phyloP scores from a whole-genome alignment of 2,888 invertebrate species.

The Meghimatium bilineatum region DNA sequence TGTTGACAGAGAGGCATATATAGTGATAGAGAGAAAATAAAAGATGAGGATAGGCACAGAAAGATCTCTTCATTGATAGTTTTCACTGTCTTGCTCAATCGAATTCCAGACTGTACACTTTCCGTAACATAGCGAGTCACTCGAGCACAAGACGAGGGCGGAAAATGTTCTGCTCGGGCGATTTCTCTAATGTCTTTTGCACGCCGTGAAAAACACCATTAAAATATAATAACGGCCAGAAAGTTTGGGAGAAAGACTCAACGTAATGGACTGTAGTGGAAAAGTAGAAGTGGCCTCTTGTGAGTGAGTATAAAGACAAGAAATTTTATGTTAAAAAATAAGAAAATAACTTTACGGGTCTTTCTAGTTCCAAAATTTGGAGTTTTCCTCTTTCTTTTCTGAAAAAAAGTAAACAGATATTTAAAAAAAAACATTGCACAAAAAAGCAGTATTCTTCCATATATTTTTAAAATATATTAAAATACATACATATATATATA shows the following conservation, averaged over 20 bases:
- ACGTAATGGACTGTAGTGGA: constrained; percentile 27
- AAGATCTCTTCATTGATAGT: constrained; percentile 30
- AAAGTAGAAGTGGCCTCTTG: neutral
- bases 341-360: neutral
- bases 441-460: no score
- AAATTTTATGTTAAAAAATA: neutral
- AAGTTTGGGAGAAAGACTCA: neutral
- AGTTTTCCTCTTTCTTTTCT: neutral
- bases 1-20: neutral
- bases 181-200: constrained; percentile 37
- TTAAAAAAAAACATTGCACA: no score
- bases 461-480: no score
- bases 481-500: neutral
- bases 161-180: constrained; percentile 30
- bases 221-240: constrained; percentile 20
- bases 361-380: neutral
- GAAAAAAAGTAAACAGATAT: no score
- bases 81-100: constrained; percentile 27
- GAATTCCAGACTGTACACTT: constrained; percentile 20
- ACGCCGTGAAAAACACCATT: constrained; percentile 38
- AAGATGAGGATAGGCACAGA: neutral
- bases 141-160: constrained; percentile 20
- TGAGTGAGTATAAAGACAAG: neutral
- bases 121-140: constrained; percentile 30
- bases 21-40: neutral